Conservation (phyloP, 2,888 invertebrate genomes). For the Phalera bucephala region DNA sequence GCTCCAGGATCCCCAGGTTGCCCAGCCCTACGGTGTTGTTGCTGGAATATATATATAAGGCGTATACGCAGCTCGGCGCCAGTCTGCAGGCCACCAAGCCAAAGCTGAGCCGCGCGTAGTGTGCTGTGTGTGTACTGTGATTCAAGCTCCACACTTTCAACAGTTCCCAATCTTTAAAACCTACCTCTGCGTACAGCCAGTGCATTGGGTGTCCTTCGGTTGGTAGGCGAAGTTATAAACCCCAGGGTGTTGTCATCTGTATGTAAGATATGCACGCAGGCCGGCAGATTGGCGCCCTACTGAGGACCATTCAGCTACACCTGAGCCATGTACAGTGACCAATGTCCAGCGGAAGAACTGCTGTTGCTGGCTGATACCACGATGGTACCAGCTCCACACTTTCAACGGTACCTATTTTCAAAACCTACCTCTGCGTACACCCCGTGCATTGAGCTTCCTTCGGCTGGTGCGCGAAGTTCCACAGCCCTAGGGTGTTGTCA, state of each 20-base stretch:
- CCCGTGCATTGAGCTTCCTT: slow-evolving; percentile 87
- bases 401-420: too few relatives aligned
- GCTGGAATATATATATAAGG: slow-evolving; percentile 91
- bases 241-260: slow-evolving; percentile 91
- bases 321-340: slow-evolving; percentile 45
- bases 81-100: slow-evolving; percentile 64
- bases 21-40: slow-evolving; percentile 92
- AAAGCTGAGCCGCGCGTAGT: slow-evolving; percentile 53
- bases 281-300: slow-evolving; percentile 80
- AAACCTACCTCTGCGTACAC: slow-evolving; percentile 89
- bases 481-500: slow-evolving; percentile 91
- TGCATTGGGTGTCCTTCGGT: slow-evolving; percentile 86
- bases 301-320: slow-evolving; percentile 70
- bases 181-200: slow-evolving; percentile 90
- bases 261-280: slow-evolving; percentile 91
- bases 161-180: too few relatives aligned
- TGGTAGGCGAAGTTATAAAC: slow-evolving; percentile 93
- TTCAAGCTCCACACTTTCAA: too few relatives aligned
- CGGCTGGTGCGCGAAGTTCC: slow-evolving; percentile 91
- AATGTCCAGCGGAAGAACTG: slow-evolving; percentile 37
- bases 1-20: too few relatives aligned
- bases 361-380: slow-evolving; percentile 46
- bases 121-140: too few relatives aligned
- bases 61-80: slow-evolving; percentile 86
- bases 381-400: slow-evolving; percentile 48